Conservation (phyloP, 2,113 vertebrate genomes). For the Hippocampus comes region DNA sequence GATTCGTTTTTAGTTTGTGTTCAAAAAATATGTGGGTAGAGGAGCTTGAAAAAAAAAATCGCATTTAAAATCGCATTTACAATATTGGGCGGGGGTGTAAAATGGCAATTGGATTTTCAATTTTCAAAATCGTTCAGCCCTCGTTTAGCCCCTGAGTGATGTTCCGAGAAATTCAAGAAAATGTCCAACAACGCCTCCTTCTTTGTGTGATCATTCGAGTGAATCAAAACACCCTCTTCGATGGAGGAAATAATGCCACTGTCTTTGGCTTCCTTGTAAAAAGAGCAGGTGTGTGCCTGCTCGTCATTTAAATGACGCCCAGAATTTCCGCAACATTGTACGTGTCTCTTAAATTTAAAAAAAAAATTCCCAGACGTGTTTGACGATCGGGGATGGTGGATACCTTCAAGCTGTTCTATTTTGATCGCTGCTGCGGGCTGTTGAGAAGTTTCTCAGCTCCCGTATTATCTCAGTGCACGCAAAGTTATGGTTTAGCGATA, state of each 20-base stretch:
- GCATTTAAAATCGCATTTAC: too few relatives aligned
- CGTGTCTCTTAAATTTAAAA: too few relatives aligned
- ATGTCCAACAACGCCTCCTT: not conserved
- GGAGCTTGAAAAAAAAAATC: too few relatives aligned
- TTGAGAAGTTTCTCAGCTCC: slow-evolving; percentile 41
- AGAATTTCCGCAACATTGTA: not conserved
- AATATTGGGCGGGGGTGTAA: too few relatives aligned
- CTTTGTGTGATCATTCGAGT: not conserved
- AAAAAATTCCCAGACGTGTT: slow-evolving; percentile 8
- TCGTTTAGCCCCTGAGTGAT: too few relatives aligned
- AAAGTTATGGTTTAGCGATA: slow-evolving; percentile 27
- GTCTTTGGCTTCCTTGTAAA: not conserved
- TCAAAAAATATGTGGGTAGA: too few relatives aligned
- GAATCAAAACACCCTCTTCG: not conserved
- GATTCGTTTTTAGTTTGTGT: too few relatives aligned
- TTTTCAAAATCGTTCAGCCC: too few relatives aligned
- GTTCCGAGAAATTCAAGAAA: too few relatives aligned
- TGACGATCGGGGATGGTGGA: not conserved
- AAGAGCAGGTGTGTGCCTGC: not conserved
- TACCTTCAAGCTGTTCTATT: slow-evolving; percentile 9
- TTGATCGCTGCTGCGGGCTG: slow-evolving; percentile 29
- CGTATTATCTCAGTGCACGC: slow-evolving; percentile 20
- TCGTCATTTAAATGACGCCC: not conserved
- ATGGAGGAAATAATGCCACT: not conserved
- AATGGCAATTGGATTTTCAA: too few relatives aligned